A percentile compares a stretch with the other conserved stretches of the same genome.
Conservation (phyloP, 2,113 vertebrate genomes). For the Takifugu bimaculatus region DNA sequence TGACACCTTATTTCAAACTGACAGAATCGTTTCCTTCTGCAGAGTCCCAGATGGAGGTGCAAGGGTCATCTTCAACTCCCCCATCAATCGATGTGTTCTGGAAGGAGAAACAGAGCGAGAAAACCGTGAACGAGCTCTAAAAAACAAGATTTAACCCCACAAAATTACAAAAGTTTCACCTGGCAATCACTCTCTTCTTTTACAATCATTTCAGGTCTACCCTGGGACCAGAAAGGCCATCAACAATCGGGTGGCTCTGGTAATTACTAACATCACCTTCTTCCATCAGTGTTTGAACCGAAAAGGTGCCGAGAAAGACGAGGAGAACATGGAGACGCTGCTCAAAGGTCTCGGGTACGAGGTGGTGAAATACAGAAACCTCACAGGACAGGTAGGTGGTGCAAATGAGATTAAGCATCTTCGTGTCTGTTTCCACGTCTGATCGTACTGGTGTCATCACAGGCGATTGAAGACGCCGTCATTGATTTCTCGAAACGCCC, state of each 20-base stretch:
- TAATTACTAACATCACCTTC: conserved; percentile 81
- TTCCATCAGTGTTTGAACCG: background rate
- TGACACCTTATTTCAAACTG: too few relatives aligned
- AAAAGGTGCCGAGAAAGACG: conserved; percentile 70
- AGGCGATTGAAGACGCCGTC: conserved; percentile 73
- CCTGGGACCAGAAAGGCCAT: conserved; percentile 4
- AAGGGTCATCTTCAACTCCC: background rate
- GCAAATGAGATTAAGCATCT: background rate
- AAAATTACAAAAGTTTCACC: background rate
- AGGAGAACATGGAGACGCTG: conserved; percentile 64
- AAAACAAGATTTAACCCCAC: background rate
- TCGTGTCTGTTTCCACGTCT: background rate
- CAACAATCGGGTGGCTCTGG: conserved; percentile 70
- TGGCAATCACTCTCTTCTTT: background rate
- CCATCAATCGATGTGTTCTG: conserved; percentile 18
- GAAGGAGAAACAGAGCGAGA: conserved; percentile 1
- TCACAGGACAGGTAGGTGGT: conserved; percentile 69
- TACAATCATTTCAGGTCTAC: conserved; percentile 68
- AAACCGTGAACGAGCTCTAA: conserved; percentile 14
- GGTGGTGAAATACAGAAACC: conserved; percentile 66
- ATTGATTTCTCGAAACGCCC: conserved; percentile 62
- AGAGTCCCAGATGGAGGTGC: fast-evolving
- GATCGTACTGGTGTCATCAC: background rate
- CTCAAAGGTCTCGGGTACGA: conserved; percentile 68
- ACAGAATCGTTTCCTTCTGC: background rate